Evolutionary conservation across 2,888 invertebrate genomes (phyloP).

Genomic region (Stenoptilia bipunctidactyla): DNA sequence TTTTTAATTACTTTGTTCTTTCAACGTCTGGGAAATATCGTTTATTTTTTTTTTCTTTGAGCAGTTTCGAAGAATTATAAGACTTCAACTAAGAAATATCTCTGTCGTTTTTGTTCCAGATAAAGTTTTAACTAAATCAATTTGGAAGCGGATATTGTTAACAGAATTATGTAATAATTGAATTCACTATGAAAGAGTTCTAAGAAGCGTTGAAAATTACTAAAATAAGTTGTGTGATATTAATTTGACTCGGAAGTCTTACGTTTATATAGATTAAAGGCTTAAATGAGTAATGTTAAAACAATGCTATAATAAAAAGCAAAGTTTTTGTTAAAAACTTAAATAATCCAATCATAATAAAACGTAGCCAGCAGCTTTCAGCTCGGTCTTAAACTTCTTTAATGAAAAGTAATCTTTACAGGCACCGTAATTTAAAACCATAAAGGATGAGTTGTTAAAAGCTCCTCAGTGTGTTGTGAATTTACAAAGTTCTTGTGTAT

Average conservation of each 20-base stretch:
- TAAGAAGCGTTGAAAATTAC: too few species aligned
- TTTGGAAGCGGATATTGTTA: background rate
- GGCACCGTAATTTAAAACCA: conserved; percentile 22
- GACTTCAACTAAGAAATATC: conserved; percentile 1
- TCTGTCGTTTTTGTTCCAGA: background rate
- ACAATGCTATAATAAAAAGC: too few species aligned
- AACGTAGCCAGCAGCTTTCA: too few species aligned
- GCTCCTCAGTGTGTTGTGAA: conserved; percentile 27
- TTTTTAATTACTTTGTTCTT: conserved; percentile 45
- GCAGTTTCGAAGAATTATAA: background rate
- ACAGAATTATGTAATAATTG: background rate
- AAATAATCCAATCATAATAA: too few species aligned
- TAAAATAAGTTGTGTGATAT: too few species aligned
- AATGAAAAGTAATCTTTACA: conserved; percentile 6
- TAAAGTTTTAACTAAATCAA: conserved; percentile 1
- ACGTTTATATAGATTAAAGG: too few species aligned
- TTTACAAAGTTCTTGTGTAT: conserved; percentile 42
- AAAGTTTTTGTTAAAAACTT: too few species aligned
- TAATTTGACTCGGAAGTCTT: too few species aligned
- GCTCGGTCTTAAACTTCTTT: conserved; percentile 4
- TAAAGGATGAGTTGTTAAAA: conserved; percentile 45
- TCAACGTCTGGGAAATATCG: conserved; percentile 24
- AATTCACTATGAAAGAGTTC: too few species aligned
- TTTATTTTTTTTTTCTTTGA: background rate
- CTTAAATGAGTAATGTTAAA: too few species aligned